phyloP scores from a whole-genome alignment of 2,888 invertebrate genomes.

The Aleiodes alternator region DNA sequence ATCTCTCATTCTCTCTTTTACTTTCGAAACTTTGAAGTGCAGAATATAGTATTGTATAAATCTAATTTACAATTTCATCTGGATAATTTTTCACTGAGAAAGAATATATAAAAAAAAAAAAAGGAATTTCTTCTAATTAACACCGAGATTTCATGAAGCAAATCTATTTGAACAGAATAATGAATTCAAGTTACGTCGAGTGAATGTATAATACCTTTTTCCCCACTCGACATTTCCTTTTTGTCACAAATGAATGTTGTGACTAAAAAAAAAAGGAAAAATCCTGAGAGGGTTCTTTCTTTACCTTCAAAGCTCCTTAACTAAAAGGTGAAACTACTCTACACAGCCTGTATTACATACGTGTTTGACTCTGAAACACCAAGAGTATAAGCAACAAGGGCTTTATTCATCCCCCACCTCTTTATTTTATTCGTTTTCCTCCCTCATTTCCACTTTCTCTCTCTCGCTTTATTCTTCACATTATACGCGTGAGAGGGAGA shows the following conservation, averaged over 20 bases:
- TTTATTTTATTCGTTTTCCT: background rate
- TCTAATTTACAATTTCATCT: background rate
- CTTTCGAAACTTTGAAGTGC: too few species aligned
- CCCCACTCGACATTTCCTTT: constrained; percentile 12
- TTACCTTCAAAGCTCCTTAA: constrained; percentile 43
- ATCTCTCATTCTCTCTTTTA: too few species aligned
- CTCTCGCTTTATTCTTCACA: constrained; percentile 5
- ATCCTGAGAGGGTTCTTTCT: constrained; percentile 40
- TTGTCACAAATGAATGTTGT: constrained; percentile 14
- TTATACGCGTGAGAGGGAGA: constrained; percentile 29
- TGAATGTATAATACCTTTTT: constrained; percentile 6
- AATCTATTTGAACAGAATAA: background rate
- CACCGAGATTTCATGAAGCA: background rate
- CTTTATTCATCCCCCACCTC: background rate
- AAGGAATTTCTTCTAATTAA: background rate
- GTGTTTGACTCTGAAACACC: constrained; percentile 26
- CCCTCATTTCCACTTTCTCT: background rate
- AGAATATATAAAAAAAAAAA: background rate
- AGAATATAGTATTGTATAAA: too few species aligned
- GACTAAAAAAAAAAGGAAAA: constrained; percentile 21
- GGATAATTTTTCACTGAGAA: background rate
- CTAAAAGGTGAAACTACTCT: constrained; percentile 46
- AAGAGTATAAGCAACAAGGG: constrained; percentile 15
- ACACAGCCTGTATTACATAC: background rate
- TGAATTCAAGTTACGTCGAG: background rate